phyloP scores from a whole-genome alignment of 2,888 invertebrate species.

The Seira musarum region DNA sequence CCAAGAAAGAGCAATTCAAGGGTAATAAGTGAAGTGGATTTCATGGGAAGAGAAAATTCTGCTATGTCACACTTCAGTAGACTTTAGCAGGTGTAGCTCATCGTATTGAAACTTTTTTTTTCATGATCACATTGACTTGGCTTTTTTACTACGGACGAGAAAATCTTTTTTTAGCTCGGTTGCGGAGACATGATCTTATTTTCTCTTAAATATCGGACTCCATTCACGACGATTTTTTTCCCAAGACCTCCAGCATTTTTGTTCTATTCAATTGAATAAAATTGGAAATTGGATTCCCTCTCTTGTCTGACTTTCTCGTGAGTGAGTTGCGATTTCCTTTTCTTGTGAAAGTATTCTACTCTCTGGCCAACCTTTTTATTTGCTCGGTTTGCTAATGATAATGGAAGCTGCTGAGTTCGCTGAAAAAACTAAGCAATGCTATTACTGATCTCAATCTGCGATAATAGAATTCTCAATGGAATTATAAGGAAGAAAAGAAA shows the following conservation, averaged over 20 bases:
- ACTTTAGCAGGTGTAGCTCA: neutral
- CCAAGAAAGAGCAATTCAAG: too few relatives aligned
- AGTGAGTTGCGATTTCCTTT: too few relatives aligned
- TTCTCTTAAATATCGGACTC: neutral
- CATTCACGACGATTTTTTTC: neutral
- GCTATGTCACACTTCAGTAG: neutral
- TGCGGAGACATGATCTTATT: constrained; percentile 3
- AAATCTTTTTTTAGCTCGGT: neutral
- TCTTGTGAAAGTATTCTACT: neutral
- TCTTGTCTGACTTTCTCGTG: neutral
- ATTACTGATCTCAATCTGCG: constrained; percentile 7
- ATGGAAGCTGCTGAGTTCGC: constrained; percentile 1
- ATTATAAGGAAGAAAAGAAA: constrained; percentile 34
- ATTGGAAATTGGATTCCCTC: constrained; percentile 8
- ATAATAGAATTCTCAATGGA: constrained; percentile 26
- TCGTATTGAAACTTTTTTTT: neutral
- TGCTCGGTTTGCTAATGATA: constrained; percentile 13
- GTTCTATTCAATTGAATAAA: constrained; percentile 15
- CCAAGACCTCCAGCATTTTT: neutral
- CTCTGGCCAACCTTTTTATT: constrained; percentile 9
- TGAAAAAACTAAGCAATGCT: neutral
- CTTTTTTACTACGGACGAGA: neutral
- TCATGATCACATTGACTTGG: neutral
- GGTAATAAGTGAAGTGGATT: neutral
- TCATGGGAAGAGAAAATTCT: neutral